phyloP scores from a whole-genome alignment of 1,140 invertebrate genomes.

The Ceratina japonica region DNA sequence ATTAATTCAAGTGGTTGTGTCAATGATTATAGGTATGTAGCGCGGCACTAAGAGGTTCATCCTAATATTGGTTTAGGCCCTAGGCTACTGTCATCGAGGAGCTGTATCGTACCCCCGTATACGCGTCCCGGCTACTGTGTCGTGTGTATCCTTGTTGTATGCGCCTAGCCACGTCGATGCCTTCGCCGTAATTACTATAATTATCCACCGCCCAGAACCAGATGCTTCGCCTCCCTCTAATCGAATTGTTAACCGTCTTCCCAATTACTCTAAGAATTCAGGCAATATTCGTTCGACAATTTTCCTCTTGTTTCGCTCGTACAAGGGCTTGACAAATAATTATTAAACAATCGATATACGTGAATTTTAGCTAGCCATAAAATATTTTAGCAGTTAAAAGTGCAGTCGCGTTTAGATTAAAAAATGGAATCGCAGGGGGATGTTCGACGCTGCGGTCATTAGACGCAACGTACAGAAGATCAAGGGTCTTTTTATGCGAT shows the following conservation, averaged over 20 bases:
- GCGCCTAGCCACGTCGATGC: constrained; percentile 46
- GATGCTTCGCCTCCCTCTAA: constrained; percentile 28
- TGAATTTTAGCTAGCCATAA: not conserved
- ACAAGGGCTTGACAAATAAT: too few relatives aligned
- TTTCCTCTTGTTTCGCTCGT: too few relatives aligned
- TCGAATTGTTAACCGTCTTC: constrained; percentile 43
- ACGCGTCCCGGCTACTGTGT: too few relatives aligned
- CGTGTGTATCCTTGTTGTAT: not conserved
- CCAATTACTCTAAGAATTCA: constrained; percentile 33
- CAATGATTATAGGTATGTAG: constrained; percentile 36
- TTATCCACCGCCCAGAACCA: constrained; percentile 59
- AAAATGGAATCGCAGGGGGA: not conserved
- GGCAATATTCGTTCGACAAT: not conserved
- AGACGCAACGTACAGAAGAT: not conserved
- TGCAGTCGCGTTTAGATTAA: not conserved
- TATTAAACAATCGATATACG: too few relatives aligned
- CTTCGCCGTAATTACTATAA: constrained; percentile 68
- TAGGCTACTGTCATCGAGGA: constrained; percentile 26
- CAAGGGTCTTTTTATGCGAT: not conserved
- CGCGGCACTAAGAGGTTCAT: constrained; percentile 39
- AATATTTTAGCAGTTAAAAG: not conserved
- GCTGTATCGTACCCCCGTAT: constrained; percentile 3
- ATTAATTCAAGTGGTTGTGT: constrained; percentile 45
- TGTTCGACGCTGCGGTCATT: not conserved
- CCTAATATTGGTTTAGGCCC: constrained; percentile 32